phyloP scores from a whole-genome alignment of 2,888 invertebrate genomes.

The Spialia ferax region DNA sequence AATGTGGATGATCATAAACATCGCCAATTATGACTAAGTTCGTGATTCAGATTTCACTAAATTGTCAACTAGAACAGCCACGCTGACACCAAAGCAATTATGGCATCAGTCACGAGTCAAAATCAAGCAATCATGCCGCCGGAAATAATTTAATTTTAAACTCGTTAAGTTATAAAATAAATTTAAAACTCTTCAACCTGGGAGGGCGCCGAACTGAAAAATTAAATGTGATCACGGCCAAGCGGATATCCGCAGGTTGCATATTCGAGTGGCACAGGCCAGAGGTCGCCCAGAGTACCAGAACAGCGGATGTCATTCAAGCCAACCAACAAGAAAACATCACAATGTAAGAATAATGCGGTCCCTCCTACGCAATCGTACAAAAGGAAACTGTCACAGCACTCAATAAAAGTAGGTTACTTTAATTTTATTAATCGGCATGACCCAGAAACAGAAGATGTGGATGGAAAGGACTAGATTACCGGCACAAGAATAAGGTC shows the following conservation, averaged over 20 bases:
- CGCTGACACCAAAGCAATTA: conserved; percentile 6
- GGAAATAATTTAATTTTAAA: conserved; percentile 30
- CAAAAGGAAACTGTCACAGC: conserved; percentile 75
- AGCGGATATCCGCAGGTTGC: conserved; percentile 25
- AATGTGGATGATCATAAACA: neutral
- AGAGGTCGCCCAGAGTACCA: conserved; percentile 23
- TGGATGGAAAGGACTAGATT: conserved; percentile 53
- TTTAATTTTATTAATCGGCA: conserved; percentile 67
- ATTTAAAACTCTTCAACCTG: conserved; percentile 22
- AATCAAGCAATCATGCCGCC: neutral
- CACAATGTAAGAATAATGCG: conserved; percentile 36
- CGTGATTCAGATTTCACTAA: conserved; percentile 11
- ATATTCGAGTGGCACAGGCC: conserved; percentile 14
- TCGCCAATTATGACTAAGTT: neutral
- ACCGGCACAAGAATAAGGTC: conserved; percentile 42
- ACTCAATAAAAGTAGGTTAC: conserved; percentile 82
- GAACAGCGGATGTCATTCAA: conserved; percentile 22
- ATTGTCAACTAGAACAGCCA: neutral
- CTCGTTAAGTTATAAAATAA: no score
- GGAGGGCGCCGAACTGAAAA: conserved; percentile 9
- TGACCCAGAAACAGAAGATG: conserved; percentile 80
- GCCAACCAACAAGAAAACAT: conserved; percentile 19
- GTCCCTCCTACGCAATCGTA: conserved; percentile 44
- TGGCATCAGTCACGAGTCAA: neutral
- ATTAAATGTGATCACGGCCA: conserved; percentile 31